A percentile compares a stretch with the other conserved stretches of the same genome.
phyloP scores from a whole-genome alignment of 2,888 invertebrate species.

The Spatulosminthurus flaviceps region DNA sequence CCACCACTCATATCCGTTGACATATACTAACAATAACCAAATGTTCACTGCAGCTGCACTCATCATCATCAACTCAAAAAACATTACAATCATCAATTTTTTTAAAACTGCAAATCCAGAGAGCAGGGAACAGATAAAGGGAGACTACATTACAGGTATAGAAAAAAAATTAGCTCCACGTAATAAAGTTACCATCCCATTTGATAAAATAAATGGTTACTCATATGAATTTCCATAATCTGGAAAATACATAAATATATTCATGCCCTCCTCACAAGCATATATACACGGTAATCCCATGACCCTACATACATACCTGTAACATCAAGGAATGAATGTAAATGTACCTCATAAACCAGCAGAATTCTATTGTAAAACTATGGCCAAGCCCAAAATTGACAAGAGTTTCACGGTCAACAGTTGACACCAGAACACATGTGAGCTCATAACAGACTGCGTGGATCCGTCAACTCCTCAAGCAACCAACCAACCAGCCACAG shows the following conservation, averaged over 20 bases:
- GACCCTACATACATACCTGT: no score
- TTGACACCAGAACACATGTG: slow-evolving; percentile 13
- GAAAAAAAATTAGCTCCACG: background rate
- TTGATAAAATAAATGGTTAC: slow-evolving; percentile 2
- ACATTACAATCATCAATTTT: no score
- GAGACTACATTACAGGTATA: background rate
- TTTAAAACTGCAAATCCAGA: background rate
- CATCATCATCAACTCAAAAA: no score
- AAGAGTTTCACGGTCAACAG: slow-evolving; percentile 7
- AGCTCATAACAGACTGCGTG: slow-evolving; percentile 18
- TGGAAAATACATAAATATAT: no score
- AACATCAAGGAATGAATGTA: no score
- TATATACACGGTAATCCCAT: no score
- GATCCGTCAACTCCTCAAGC: slow-evolving; percentile 19
- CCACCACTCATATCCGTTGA: no score
- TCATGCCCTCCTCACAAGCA: no score
- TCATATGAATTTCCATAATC: background rate
- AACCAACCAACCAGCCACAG: no score
- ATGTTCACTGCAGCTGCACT: no score
- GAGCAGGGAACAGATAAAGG: background rate
- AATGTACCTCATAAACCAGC: no score
- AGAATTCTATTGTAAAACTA: background rate
- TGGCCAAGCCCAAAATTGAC: slow-evolving; percentile 1
- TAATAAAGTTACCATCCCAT: slow-evolving; percentile 9
- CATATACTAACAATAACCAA: no score